phyloP scores from a whole-genome alignment of 2,113 vertebrate species.

The Agapornis roseicollis region DNA sequence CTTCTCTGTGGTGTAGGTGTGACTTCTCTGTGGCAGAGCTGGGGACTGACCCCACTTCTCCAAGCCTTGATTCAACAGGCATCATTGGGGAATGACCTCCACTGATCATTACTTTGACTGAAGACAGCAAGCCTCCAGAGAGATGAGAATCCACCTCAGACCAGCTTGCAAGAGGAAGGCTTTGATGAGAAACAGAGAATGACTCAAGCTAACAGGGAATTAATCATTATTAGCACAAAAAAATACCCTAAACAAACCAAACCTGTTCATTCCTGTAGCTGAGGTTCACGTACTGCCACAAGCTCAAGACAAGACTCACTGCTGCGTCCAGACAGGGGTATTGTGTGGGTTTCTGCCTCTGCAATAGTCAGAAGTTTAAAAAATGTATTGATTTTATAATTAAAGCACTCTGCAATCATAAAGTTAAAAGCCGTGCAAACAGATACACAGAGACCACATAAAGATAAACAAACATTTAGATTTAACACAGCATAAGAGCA shows the following conservation, averaged over 20 bases:
- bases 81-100: background rate
- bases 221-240: background rate
- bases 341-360: background rate
- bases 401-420: constrained; percentile 46
- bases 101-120: rapidly evolving
- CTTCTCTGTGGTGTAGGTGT: background rate
- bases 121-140: background rate
- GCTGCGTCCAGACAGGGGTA: background rate
- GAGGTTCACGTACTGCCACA: background rate
- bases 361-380: background rate
- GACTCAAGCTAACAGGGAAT: background rate
- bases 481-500: constrained; percentile 52
- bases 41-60: background rate
- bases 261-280: background rate
- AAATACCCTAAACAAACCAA: background rate
- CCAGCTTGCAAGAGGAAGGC: background rate
- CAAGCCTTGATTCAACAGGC: background rate
- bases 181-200: background rate
- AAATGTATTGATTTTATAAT: constrained; percentile 60
- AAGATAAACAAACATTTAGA: constrained; percentile 65
- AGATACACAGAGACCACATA: constrained; percentile 26
- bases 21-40: rapidly evolving
- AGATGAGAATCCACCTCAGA: background rate
- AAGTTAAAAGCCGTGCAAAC: constrained; percentile 48
- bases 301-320: background rate